Base-by-base conservation (phyloP, 2,797 vertebrate species). In the Ataeniobius toweri region DNA sequence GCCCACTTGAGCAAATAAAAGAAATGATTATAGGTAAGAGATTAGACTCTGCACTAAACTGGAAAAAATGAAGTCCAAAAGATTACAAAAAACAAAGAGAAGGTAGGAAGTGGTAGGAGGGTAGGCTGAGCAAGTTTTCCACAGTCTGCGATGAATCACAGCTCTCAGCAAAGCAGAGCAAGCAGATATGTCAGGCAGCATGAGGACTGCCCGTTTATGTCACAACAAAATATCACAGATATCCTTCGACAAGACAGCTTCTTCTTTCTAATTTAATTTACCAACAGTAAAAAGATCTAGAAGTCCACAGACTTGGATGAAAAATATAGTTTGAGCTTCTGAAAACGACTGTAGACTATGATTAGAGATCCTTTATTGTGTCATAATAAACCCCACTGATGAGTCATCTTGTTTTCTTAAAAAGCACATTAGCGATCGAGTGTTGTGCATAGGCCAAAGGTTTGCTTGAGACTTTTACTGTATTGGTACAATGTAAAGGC, bases 111-210 rank as follows among this genome's bases (percentile, higher is more conserved):
- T 75, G 86, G 78, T 71, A 76, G 82, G 75, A 88, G 86, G 85
- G 89, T 86, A 83, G 76, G 78, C 79, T 89, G 82, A 87, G 84
- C 73, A 89, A 93, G 87, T 89, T 88, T 88, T 91, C 87, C 75
- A 90, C 80, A 85, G 90, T 86, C 85, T 48, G 76, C 73, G 87
- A 93, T 94, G 93, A 95, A 94, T 95, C 94, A 94, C 84, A 83
- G 89, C 90, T 93, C 92, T 86, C 79, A 82, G 87, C 73, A 90
- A 94, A 93, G 86, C 87, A 83, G 91, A 94, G 85, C 90, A 88
- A 94, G 92, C 89, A 92, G 91, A 93, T 86, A 89, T 89, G 91
- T 93, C 93, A 94, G 86, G 83, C 83, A 76, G 92, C 58, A 79
- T 88, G 86, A 90, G 86, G 91, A 86, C 81, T 88, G 92, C 83